phyloP scores from a whole-genome alignment of 2,888 invertebrate species.

The Limnephilus marmoratus region DNA sequence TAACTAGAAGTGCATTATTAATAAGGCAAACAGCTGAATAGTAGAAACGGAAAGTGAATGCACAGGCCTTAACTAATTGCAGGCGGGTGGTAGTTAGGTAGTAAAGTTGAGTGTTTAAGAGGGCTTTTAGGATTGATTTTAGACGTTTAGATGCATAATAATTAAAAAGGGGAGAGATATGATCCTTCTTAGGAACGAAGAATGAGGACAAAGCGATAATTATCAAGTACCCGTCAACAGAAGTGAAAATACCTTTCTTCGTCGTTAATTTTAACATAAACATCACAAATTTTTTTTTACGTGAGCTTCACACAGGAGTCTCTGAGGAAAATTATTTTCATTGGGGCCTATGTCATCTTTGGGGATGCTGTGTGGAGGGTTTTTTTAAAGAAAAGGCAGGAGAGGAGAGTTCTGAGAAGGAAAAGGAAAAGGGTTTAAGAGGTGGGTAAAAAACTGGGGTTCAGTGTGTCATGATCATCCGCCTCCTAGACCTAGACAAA shows the following conservation, averaged over 20 bases:
- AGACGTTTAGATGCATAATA: neutral
- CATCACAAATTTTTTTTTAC: no score
- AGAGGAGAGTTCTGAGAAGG: no score
- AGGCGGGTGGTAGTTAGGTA: conserved; percentile 19
- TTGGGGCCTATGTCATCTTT: no score
- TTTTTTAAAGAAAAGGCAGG: no score
- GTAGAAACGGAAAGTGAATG: conserved; percentile 57
- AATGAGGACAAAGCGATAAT: neutral
- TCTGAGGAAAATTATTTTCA: no score
- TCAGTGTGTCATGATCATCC: no score
- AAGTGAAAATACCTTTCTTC: neutral
- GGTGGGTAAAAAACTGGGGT: no score
- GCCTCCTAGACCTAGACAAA: no score
- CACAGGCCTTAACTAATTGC: conserved; percentile 54
- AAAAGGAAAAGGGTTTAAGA: no score
- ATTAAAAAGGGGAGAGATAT: neutral
- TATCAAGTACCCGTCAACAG: neutral
- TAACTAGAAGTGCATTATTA: conserved; percentile 61
- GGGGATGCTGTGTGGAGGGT: no score
- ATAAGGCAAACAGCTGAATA: conserved; percentile 62
- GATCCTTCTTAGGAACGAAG: neutral
- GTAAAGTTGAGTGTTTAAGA: conserved; percentile 24
- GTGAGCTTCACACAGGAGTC: no score
- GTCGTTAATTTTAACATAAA: neutral
- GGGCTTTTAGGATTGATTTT: conserved; percentile 31